Conservation (phyloP, 1,140 invertebrate species). For the Cyclina sinensis region DNA sequence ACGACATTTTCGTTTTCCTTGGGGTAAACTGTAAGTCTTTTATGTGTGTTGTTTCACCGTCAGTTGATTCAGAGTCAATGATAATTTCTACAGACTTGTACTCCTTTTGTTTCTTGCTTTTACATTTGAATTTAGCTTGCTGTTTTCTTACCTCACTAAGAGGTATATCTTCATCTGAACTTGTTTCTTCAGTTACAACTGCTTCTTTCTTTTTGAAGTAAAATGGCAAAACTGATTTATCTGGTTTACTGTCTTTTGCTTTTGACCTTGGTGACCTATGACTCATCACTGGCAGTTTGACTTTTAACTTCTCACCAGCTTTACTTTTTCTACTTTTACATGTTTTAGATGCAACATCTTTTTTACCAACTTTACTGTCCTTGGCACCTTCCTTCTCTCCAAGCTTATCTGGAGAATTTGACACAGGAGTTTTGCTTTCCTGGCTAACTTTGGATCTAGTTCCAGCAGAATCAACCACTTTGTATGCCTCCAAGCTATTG, state of each 20-base stretch:
- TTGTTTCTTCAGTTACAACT: neutral
- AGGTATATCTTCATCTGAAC: slow-evolving; percentile 12
- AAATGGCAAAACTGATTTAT: neutral
- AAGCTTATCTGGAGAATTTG: neutral
- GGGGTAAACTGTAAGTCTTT: neutral
- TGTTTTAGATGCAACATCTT: neutral
- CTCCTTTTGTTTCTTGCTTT: neutral
- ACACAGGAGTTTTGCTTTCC: neutral
- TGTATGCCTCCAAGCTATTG: neutral
- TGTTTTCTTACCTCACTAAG: neutral
- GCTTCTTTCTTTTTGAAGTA: slow-evolving; percentile 1
- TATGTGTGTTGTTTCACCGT: neutral
- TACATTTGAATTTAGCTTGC: neutral
- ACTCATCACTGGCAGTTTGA: neutral
- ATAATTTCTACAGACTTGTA: neutral
- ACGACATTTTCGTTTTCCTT: neutral
- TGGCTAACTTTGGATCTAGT: neutral
- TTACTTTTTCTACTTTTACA: neutral
- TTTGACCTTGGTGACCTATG: neutral
- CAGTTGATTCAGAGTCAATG: slow-evolving; percentile 6
- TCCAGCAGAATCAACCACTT: neutral
- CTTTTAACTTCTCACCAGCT: slow-evolving; percentile 1
- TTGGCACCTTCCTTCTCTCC: neutral
- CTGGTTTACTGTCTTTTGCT: neutral
- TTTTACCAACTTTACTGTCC: neutral